Evolutionary conservation across 1,140 invertebrate genomes (phyloP).

Genomic region (Spodoptera frugiperda): DNA sequence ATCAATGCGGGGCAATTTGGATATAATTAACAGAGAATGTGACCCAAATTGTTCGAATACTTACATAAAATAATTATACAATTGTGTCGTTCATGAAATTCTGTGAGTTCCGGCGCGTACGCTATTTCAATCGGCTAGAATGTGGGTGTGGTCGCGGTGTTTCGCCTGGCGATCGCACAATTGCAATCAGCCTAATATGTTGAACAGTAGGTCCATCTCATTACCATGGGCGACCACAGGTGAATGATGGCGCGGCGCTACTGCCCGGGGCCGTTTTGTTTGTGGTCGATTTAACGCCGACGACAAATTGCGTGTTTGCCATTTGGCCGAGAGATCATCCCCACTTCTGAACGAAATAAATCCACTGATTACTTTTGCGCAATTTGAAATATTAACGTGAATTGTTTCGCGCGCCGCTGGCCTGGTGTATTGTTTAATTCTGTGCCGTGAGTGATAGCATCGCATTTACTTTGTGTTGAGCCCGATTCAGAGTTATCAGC

Average conservation of each 20-base stretch:
- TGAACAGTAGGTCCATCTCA: constrained; percentile 84
- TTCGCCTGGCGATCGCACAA: constrained; percentile 65
- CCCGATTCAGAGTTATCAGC: constrained; percentile 30
- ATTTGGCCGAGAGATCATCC: constrained; percentile 79
- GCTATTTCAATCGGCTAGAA: constrained; percentile 56
- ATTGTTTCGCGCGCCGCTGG: constrained; percentile 58
- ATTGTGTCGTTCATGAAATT: constrained; percentile 48
- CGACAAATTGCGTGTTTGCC: constrained; percentile 84
- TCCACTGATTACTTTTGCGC: constrained; percentile 80
- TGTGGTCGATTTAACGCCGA: constrained; percentile 84
- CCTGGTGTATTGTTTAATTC: constrained; percentile 57
- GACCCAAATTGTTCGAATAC: constrained; percentile 37
- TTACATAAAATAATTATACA: constrained; percentile 43
- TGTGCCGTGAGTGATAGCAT: constrained; percentile 59
- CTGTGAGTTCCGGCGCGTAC: constrained; percentile 36
- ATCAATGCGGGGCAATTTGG: constrained; percentile 34
- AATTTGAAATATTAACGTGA: constrained; percentile 70
- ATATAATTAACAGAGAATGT: constrained; percentile 36
- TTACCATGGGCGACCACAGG: constrained; percentile 84
- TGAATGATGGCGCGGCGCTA: constrained; percentile 80
- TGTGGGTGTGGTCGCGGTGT: constrained; percentile 56
- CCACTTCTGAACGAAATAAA: constrained; percentile 70
- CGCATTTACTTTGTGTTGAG: constrained; percentile 38
- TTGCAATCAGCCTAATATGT: constrained; percentile 85
- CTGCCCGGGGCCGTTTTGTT: constrained; percentile 80